Evolutionary conservation across 2,888 invertebrate genomes (phyloP), one percentile per base, ranked within the genome.

Genomic region (Noctuana brunneofusca): DNA sequence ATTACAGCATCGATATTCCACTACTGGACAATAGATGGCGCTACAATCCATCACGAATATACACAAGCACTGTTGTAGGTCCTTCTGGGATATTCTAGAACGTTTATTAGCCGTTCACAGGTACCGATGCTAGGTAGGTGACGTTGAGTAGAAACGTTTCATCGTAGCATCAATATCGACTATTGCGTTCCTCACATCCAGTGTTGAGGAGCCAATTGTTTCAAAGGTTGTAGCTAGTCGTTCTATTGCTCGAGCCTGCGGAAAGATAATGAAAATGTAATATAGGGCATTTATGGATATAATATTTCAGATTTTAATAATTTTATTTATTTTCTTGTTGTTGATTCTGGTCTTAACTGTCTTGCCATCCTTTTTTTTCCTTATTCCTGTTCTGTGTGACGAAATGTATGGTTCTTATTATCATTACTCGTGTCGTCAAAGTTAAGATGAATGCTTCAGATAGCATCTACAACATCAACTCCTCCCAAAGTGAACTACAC

Each of bases 151-250:
- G 65, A 79, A 83, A 6, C 89, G 71, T 62, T 90, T 90, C 80
- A 90, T 82, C 1, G 87, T 84, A 0, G 75, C 66, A 65, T 90
- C 90, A 57, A 90, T 90, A 52, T 87, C 89, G 9, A 84, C 79
- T 1, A 90, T 71, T 0, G 90, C 87, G 65, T 76, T 78, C 6
- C 87, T 74, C 0, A 88, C 82, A 70, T 85, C 88, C 70, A 81
- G 86, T 0, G 86, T 78, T 6, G 85, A 75, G 0, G 80, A 71
- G 14, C 84, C 74, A 30, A 88, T 81, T 0, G 79, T 68, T 38
- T 87, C 88, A 66, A 91, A 87, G 0, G 87, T 82, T 1, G 66
- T 76, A 14, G 89, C 87, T 5, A 91, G 68, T 0, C 89, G 76
- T 30, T 89, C 88, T 64, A 89, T 71, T 0, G 90, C 90, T 43